Evolutionary conservation across 2,797 vertebrate species (phyloP).

Genomic region (Phataginus tricuspis): DNA sequence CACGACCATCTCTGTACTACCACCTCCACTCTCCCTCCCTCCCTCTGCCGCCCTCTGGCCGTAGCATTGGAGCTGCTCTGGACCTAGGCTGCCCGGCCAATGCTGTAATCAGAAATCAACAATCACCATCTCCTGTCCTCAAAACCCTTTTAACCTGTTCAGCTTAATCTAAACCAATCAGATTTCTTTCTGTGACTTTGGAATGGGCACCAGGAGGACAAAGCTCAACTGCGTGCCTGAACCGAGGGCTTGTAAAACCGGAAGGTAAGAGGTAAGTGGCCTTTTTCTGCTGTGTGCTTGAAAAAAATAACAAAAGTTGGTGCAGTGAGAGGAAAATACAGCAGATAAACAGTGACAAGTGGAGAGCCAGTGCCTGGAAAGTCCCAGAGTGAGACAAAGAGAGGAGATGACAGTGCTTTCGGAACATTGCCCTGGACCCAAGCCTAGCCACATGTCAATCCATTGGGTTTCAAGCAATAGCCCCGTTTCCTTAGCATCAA

Average conservation of each 20-base stretch:
- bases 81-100: fast-evolving
- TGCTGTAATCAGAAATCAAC: background rate
- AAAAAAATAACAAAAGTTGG: background rate
- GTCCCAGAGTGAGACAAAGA: background rate
- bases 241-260: background rate
- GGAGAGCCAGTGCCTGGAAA: background rate
- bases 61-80: background rate
- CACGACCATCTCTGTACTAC: background rate
- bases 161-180: background rate
- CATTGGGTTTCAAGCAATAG: background rate
- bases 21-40: background rate
- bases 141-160: slow-evolving; percentile 32
- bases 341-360: background rate
- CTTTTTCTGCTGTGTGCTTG: background rate
- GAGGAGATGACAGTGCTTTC: background rate
- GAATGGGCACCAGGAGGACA: background rate
- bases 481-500: background rate
- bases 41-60: background rate
- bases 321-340: background rate
- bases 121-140: background rate
- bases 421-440: background rate
- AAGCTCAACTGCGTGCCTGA: background rate
- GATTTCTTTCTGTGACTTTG: background rate
- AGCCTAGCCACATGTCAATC: background rate
- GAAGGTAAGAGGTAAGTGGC: background rate